phyloP scores from a whole-genome alignment of 2,113 vertebrate species.

The Pterocles gutturalis region DNA sequence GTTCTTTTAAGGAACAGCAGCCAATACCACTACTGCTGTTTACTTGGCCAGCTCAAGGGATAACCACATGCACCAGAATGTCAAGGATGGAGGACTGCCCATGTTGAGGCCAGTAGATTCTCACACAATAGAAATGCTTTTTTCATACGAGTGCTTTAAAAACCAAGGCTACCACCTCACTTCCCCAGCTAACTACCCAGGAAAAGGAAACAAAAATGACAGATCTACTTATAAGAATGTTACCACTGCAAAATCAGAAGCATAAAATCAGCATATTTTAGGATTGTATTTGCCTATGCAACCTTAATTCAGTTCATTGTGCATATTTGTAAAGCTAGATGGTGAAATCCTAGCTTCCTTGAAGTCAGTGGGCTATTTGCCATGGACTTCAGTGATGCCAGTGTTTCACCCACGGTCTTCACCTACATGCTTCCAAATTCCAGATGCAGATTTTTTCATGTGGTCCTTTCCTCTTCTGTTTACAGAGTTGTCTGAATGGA shows the following conservation, averaged over 20 bases:
- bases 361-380: neutral
- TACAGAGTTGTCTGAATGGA: neutral
- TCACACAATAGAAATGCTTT: neutral
- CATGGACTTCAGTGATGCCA: neutral
- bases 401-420: neutral
- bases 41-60: neutral
- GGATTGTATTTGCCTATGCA: neutral
- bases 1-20: neutral
- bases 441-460: neutral
- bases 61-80: neutral
- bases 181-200: neutral
- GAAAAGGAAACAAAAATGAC: neutral
- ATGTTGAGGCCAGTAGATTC: neutral
- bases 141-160: neutral
- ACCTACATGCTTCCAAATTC: neutral
- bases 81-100: neutral
- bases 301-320: neutral
- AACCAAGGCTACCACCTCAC: neutral
- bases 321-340: neutral
- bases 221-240: neutral
- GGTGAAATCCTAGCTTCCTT: neutral
- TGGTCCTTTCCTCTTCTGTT: neutral
- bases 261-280: neutral
- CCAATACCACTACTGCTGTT: neutral
- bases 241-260: neutral